Evolutionary conservation across 2,797 vertebrate genomes (phyloP), one percentile per base, ranked within the genome.

Genomic region (Urophycis tenuis): DNA sequence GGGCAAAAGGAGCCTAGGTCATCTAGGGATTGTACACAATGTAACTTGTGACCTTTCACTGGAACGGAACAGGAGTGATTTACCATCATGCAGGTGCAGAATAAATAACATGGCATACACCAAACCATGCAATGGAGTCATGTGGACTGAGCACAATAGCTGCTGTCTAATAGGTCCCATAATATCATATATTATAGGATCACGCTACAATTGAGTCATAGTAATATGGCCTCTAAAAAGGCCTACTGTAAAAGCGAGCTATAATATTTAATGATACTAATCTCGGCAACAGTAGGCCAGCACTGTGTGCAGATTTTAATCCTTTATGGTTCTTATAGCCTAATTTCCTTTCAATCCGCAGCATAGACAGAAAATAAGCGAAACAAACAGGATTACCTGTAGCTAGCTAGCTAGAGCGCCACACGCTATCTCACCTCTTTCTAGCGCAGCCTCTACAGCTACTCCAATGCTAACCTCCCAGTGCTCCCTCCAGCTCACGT

Each of bases 401-500:
- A 11, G 60, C 60, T 60, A 60, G 53, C 22, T 53, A 53, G 39
- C 39, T 60, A 60, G 53, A 22, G 6, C 25, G 53, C 53, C 29
- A 64, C 29, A 64, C 10, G 25, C n/a, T 64, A 64, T 64, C 60
- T 6, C 67, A 81, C 30, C 33, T 41, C 22, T 82, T 41, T 31
- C 67, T 74, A 45, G 81, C 67, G 72, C 1, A 2, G 11, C 76
- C 67, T 14, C 72, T 73, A 14, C 81, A 80, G 81, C 34, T 84
- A 74, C 82, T 82, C 70, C 17, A n/a, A 33, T 22, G 60, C 79
- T 87, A 75, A 75, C 78, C 84, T 81, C 80, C 39, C 80, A 22
- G 45, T 53, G 78, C 53, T 39, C 25, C 85, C 71, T 79, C 29
- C n/a, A n/a, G n/a, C n/a, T n/a, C n/a, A n/a, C 32, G 11, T 70